Base-by-base conservation (phyloP, 2,113 vertebrate species). In the Balaeniceps rex region DNA sequence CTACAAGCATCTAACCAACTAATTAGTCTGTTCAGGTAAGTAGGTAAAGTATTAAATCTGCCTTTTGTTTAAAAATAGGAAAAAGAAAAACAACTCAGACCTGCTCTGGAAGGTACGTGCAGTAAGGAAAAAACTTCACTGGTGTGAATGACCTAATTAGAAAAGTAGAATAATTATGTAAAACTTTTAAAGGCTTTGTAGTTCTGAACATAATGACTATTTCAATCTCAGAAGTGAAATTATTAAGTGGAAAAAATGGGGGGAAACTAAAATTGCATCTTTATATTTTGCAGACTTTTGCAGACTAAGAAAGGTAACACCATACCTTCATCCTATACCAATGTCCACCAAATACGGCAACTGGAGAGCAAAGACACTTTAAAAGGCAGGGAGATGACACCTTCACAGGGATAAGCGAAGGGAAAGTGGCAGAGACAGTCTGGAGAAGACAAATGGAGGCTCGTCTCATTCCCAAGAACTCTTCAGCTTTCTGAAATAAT, bases 11-110 rank as follows among this genome's bases (percentile, higher is more conserved):
- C 80, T 97, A 95, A 96, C 92, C 94, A 90, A 42, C 69, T 98
- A 98, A 98, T 98, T 98, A 96, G 90, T 96, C 88, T 94, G 77
- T 95, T 96, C 96, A 94, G 71, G 90, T 97, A 90, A 96, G 97
- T 97, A 94, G 71, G 90, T 97, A 90, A 96, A 97, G 76, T 96
- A 97, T 96, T 97, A 91, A 77, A 91, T 95, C 51, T 93, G 82
- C 33, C 71, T 97, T 83, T 55, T 92, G 25, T 94, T 86, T 91
- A 69, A 97, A 97, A 84, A 94, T 64, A 92, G 22, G 83, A 84
- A 80, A 92, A 70, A 81, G 55, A 87, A 94, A 60, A 79, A 77
- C 64, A 83, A 60, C 42, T 93, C 69, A 66, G 66, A 81, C 70
- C 31, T 87, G 19, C 71, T 94, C 6, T 88, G 29, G 78, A 78